phyloP scores from a whole-genome alignment of 2,888 invertebrate species.

The Rambutsinella grinnellia region DNA sequence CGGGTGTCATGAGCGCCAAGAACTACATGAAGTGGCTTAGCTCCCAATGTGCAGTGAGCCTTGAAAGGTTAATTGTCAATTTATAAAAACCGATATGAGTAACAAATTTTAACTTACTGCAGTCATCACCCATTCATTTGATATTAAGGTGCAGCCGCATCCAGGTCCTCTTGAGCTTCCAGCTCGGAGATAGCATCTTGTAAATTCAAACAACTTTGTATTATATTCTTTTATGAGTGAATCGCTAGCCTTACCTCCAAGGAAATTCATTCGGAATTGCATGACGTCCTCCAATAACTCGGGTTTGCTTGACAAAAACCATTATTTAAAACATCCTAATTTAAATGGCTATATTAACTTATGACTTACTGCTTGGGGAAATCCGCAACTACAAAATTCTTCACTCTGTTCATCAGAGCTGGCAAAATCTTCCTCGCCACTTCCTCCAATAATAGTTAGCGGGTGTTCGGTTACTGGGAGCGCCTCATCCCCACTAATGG shows the following conservation, averaged over 20 bases:
- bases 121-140: constrained; percentile 48
- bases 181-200: background rate
- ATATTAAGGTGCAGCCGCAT: constrained; percentile 48
- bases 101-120: constrained; percentile 20
- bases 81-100: background rate
- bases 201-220: background rate
- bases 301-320: constrained; percentile 4
- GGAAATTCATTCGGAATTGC: constrained; percentile 50
- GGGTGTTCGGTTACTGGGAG: too few species aligned
- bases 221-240: background rate
- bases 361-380: too few species aligned
- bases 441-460: too few species aligned
- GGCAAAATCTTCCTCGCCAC: too few species aligned
- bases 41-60: constrained; percentile 43
- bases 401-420: too few species aligned
- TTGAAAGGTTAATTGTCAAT: background rate
- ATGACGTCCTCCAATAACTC: constrained; percentile 57
- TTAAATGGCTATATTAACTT: too few species aligned
- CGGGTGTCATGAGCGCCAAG: constrained; percentile 16
- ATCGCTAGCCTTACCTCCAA: constrained; percentile 48
- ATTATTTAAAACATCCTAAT: background rate
- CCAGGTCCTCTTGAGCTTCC: constrained; percentile 31
- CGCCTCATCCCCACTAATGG: too few species aligned
- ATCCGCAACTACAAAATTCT: too few species aligned
- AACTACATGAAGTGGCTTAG: constrained; percentile 19